Percentiles rank a stretch among this genome's conserved stretches.
Evolutionary conservation across 2,888 invertebrate genomes (phyloP).

Genomic region (Cylindroiulus punctatus): DNA sequence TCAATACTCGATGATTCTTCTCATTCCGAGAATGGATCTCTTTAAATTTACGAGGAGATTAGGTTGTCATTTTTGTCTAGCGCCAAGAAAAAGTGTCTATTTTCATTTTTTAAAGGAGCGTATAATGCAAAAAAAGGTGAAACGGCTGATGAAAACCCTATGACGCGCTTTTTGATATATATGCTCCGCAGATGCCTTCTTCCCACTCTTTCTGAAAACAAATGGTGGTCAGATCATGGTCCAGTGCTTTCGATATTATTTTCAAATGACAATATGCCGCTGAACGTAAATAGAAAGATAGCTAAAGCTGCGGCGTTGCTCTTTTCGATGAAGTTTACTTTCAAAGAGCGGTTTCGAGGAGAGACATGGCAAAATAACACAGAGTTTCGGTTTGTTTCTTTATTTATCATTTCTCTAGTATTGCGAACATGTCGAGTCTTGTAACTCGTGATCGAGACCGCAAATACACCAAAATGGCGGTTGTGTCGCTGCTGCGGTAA

Average conservation of each 20-base stretch:
- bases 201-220: background rate
- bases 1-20: background rate
- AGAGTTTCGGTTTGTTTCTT: too few relatives aligned
- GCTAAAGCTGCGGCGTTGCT: background rate
- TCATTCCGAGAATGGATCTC: background rate
- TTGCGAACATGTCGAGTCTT: too few relatives aligned
- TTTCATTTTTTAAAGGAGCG: background rate
- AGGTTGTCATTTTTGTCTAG: slow-evolving; percentile 2
- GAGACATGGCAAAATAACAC: too few relatives aligned
- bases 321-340: background rate
- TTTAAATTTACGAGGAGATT: slow-evolving; percentile 2
- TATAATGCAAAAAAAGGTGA: background rate
- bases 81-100: background rate
- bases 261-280: slow-evolving; percentile 16
- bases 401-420: too few relatives aligned
- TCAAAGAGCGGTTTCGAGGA: too few relatives aligned
- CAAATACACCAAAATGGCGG: too few relatives aligned
- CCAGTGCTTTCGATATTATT: slow-evolving; percentile 10
- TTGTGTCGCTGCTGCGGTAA: too few relatives aligned
- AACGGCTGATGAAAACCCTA: background rate
- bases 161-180: background rate
- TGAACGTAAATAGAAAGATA: background rate
- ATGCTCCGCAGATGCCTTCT: background rate
- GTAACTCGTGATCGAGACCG: too few relatives aligned
- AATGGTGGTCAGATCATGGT: slow-evolving; percentile 42